Conservation (phyloP, 2,888 invertebrate species). For the Lasiommata megera region DNA sequence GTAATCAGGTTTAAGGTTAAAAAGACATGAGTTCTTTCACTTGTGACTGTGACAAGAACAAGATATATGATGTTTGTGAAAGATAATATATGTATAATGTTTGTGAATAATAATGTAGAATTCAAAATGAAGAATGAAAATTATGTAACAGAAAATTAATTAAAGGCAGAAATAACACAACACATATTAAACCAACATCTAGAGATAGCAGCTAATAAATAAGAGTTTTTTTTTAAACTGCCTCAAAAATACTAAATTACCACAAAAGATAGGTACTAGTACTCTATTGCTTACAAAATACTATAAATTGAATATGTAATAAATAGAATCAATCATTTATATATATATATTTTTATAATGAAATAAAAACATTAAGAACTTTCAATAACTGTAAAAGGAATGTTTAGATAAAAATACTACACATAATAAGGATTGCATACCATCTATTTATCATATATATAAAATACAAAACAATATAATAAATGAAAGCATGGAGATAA, state of each 20-base stretch:
- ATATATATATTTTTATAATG: no score
- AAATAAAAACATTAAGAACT: no score
- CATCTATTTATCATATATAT: no score
- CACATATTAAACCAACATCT: slow-evolving; percentile 70
- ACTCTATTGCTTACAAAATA: background rate
- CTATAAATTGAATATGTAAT: background rate
- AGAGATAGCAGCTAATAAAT: slow-evolving; percentile 73
- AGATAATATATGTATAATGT: slow-evolving; percentile 15
- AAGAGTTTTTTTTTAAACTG: slow-evolving; percentile 3
- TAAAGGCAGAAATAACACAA: slow-evolving; percentile 40
- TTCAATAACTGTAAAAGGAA: no score
- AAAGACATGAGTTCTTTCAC: no score
- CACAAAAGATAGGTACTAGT: background rate
- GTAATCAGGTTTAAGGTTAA: no score
- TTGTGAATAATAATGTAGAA: slow-evolving; percentile 19
- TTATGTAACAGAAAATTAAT: background rate
- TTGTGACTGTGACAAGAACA: background rate
- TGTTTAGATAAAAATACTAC: no score
- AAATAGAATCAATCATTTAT: no score
- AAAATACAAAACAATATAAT: slow-evolving; percentile 33
- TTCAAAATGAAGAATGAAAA: slow-evolving; percentile 15
- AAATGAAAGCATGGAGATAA: slow-evolving; percentile 43
- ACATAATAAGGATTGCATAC: no score
- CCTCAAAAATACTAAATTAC: background rate
- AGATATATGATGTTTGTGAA: slow-evolving; percentile 3